These are phyloP conservation scores for Gnathonemus echidnorhynchus DNA, from an alignment of 2,113 vertebrate genomes.

Conservation along the genomic window DNA sequence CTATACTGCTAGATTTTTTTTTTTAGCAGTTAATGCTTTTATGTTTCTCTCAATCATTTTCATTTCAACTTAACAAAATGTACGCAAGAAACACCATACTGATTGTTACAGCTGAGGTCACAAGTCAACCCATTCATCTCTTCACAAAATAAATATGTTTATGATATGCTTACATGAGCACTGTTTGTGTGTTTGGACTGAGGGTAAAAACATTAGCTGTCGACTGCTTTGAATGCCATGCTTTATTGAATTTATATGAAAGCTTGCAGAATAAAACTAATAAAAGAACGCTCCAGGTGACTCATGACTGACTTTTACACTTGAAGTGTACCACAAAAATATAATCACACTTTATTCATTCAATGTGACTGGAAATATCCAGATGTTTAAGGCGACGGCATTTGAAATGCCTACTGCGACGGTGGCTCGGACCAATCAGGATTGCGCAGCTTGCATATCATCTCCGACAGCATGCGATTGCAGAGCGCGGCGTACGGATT, in stretches of 20 bases:
- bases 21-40: not conserved
- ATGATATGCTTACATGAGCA: not conserved
- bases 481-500: slow-evolving; percentile 93
- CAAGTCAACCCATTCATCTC: not conserved
- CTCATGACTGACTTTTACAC: not conserved
- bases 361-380: not conserved
- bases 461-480: slow-evolving; percentile 83
- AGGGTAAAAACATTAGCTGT: not conserved
- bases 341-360: not conserved
- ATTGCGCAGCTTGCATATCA: slow-evolving; percentile 69
- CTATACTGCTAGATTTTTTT: not conserved
- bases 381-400: not conserved
- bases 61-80: not conserved
- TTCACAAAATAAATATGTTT: not conserved
- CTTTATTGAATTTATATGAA: not conserved
- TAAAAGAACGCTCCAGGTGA: not conserved
- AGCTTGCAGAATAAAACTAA: not conserved
- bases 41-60: not conserved
- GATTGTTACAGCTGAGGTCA: not conserved
- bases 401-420: not conserved
- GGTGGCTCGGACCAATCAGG: slow-evolving; percentile 37
- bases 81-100: not conserved
- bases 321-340: not conserved
- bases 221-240: not conserved
- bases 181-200: not conserved